Conservation (phyloP, 2,888 invertebrate species). For the Charanyca ferruginea region DNA sequence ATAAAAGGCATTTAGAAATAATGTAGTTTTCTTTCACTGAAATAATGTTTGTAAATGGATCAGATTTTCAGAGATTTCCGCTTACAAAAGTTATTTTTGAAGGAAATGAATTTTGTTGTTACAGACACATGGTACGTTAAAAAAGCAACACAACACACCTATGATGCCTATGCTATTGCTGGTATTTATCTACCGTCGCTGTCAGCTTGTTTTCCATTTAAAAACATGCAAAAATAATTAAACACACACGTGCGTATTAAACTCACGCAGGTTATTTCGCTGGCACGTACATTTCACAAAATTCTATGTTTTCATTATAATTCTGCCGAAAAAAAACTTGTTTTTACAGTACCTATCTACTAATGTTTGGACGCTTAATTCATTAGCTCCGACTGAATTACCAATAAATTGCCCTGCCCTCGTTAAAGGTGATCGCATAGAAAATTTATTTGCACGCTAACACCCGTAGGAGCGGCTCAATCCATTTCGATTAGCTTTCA, state of each 20-base stretch:
- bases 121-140: too few relatives aligned
- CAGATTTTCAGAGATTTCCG: too few relatives aligned
- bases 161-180: too few relatives aligned
- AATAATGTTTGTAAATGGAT: too few relatives aligned
- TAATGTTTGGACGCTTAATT: constrained; percentile 81
- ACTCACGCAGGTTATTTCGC: neutral
- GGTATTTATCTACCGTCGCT: too few relatives aligned
- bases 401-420: constrained; percentile 78
- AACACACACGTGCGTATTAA: neutral
- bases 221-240: too few relatives aligned
- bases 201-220: too few relatives aligned
- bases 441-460: constrained; percentile 77
- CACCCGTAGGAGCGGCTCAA: constrained; percentile 61
- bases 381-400: constrained; percentile 80
- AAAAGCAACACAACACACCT: too few relatives aligned
- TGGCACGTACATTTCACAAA: constrained; percentile 10
- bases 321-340: constrained; percentile 65
- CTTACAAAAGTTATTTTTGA: too few relatives aligned
- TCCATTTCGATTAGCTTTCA: constrained; percentile 30
- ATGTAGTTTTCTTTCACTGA: too few relatives aligned
- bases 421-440: constrained; percentile 75
- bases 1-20: too few relatives aligned
- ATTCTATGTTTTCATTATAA: constrained; percentile 57
- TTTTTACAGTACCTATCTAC: constrained; percentile 70
- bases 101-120: too few relatives aligned